Percentiles rank a stretch among this genome's conserved stretches.
phyloP scores from a whole-genome alignment of 2,888 invertebrate species.

The Muscina levida region DNA sequence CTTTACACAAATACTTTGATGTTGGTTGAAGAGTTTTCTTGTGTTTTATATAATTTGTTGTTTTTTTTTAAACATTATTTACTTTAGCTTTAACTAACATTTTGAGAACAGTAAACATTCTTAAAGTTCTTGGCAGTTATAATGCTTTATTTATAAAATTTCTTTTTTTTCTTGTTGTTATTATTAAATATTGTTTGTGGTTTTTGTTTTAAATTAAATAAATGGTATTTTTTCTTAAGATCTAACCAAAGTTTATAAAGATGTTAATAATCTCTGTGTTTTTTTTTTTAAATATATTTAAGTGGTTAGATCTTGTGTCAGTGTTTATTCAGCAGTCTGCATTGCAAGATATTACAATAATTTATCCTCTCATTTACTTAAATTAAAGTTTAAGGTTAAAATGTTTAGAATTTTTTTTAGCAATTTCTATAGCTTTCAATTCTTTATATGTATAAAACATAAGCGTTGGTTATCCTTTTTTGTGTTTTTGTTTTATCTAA shows the following conservation, averaged over 20 bases:
- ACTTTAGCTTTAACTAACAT: slow-evolving; percentile 40
- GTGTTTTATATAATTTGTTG: too few species aligned
- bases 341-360: not conserved
- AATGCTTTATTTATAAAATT: slow-evolving; percentile 50
- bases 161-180: not conserved
- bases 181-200: slow-evolving; percentile 2
- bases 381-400: slow-evolving; percentile 60
- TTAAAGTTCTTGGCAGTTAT: slow-evolving; percentile 77
- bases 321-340: slow-evolving; percentile 27
- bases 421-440: slow-evolving; percentile 12
- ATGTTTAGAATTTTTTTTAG: not conserved
- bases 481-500: slow-evolving; percentile 5
- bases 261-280: too few species aligned
- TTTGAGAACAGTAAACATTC: slow-evolving; percentile 73
- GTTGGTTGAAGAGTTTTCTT: slow-evolving; percentile 14
- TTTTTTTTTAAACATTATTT: slow-evolving; percentile 46
- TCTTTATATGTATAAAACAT: not conserved
- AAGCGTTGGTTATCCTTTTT: too few species aligned
- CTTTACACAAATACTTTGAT: slow-evolving; percentile 26
- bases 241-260: not conserved
- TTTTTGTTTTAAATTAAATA: slow-evolving; percentile 9
- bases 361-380: slow-evolving; percentile 19
- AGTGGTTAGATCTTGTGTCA: slow-evolving; percentile 26
- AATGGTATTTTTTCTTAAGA: slow-evolving; percentile 1
- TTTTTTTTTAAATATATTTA: not conserved